These are phyloP conservation scores for Campylomormyrus numenius DNA, from an alignment of 2,113 vertebrate genomes.

Conservation along the genomic window DNA sequence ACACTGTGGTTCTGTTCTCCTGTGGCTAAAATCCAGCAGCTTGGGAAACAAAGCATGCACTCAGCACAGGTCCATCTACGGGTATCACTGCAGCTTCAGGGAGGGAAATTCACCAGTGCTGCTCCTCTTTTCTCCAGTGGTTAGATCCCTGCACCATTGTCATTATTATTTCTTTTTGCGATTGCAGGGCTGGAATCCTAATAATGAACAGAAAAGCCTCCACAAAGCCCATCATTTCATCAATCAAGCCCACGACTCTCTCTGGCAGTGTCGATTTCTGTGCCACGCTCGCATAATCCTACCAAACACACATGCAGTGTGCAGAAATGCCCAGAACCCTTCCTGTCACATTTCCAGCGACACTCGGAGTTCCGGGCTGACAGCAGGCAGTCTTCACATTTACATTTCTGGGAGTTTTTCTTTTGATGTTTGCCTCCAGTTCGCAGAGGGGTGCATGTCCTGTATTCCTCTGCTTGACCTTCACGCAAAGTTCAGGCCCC, in stretches of 20 bases:
- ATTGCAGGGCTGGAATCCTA: not conserved
- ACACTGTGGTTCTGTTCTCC: not conserved
- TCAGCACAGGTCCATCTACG: not conserved
- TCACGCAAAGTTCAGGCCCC: not conserved
- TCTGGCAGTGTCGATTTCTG: not conserved
- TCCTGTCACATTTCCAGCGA: not conserved
- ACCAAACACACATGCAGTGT: not conserved
- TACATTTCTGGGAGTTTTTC: not conserved
- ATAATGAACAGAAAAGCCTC: not conserved
- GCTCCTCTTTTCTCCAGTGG: not conserved
- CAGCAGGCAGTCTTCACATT: not conserved
- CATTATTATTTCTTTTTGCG: too few relatives aligned
- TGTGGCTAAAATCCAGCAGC: not conserved
- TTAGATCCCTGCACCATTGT: not conserved
- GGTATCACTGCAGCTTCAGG: not conserved
- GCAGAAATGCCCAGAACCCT: not conserved
- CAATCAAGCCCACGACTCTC: not conserved
- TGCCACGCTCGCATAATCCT: not conserved
- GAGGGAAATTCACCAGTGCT: not conserved
- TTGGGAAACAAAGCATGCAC: not conserved
- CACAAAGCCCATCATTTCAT: not conserved
- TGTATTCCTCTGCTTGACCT: not conserved
- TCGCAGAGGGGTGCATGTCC: not conserved
- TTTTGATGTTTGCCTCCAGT: not conserved
- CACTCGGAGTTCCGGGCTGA: not conserved